phyloP scores from a whole-genome alignment of 2,888 invertebrate genomes.

The Himalopsyche anomala region DNA sequence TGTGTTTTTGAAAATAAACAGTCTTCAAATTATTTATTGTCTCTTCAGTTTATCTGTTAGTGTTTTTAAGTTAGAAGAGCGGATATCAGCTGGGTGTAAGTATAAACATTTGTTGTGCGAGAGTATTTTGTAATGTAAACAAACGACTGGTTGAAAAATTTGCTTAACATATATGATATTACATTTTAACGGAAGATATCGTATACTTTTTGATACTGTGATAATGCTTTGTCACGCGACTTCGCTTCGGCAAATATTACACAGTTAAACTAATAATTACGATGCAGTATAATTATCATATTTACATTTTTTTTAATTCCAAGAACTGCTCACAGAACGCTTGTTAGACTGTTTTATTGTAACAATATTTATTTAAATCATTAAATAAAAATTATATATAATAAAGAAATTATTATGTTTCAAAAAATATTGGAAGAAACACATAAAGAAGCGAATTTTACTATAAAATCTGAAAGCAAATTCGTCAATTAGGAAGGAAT shows the following conservation, averaged over 20 bases:
- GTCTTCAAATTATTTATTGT: neutral
- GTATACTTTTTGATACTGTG: neutral
- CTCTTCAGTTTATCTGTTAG: conserved; percentile 8
- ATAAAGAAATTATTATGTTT: too few relatives aligned
- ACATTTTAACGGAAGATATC: neutral
- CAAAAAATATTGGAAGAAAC: too few relatives aligned
- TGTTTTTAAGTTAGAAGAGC: conserved; percentile 31
- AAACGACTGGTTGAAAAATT: conserved; percentile 14
- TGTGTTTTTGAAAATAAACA: conserved; percentile 17
- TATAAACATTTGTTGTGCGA: conserved; percentile 47
- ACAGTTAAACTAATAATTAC: neutral
- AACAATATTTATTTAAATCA: too few relatives aligned
- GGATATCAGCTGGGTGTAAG: conserved; percentile 50
- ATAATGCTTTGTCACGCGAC: neutral
- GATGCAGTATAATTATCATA: neutral
- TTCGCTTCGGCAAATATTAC: neutral
- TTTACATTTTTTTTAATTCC: neutral
- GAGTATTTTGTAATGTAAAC: conserved; percentile 47
- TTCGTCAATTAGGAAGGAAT: too few relatives aligned
- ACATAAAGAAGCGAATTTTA: too few relatives aligned
- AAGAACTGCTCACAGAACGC: neutral
- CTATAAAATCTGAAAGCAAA: too few relatives aligned
- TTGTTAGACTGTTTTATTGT: too few relatives aligned
- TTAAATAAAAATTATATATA: too few relatives aligned
- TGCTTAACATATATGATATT: neutral